phyloP scores from a whole-genome alignment of 2,888 invertebrate genomes.

The Clivina fossor region DNA sequence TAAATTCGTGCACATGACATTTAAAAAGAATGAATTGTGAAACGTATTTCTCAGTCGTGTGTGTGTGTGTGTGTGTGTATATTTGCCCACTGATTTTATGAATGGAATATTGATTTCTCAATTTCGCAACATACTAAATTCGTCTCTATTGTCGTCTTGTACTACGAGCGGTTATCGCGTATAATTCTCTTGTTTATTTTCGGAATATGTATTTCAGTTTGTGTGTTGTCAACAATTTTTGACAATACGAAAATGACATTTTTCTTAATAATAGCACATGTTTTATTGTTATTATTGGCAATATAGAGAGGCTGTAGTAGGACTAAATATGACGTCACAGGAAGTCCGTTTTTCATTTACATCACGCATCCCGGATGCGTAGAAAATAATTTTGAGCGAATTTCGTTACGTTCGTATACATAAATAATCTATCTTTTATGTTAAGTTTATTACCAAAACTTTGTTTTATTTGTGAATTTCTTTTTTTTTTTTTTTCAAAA shows the following conservation, averaged over 20 bases:
- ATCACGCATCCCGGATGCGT: conserved; percentile 43
- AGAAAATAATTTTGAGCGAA: conserved; percentile 40
- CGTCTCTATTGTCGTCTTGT: conserved; percentile 12
- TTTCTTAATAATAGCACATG: not conserved
- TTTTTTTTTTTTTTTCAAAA: too few species aligned
- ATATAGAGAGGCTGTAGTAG: not conserved
- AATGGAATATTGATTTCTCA: conserved; percentile 50
- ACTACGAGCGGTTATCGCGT: too few species aligned
- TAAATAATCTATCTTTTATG: conserved; percentile 13
- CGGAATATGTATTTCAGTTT: too few species aligned
- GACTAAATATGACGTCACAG: conserved; percentile 34
- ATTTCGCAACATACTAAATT: conserved; percentile 8
- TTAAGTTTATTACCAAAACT: conserved; percentile 8
- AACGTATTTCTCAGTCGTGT: too few species aligned
- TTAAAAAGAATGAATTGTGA: too few species aligned
- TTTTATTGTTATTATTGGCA: not conserved
- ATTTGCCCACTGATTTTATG: conserved; percentile 44
- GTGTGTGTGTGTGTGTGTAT: conserved; percentile 16
- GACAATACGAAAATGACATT: too few species aligned
- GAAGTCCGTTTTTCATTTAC: conserved; percentile 37
- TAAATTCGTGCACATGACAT: conserved; percentile 16
- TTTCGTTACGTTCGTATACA: conserved; percentile 22
- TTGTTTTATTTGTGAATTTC: too few species aligned
- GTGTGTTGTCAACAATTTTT: too few species aligned
- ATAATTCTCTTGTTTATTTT: too few species aligned